Evolutionary conservation across 2,113 vertebrate species (phyloP).

Genomic region (Caranx ignobilis): DNA sequence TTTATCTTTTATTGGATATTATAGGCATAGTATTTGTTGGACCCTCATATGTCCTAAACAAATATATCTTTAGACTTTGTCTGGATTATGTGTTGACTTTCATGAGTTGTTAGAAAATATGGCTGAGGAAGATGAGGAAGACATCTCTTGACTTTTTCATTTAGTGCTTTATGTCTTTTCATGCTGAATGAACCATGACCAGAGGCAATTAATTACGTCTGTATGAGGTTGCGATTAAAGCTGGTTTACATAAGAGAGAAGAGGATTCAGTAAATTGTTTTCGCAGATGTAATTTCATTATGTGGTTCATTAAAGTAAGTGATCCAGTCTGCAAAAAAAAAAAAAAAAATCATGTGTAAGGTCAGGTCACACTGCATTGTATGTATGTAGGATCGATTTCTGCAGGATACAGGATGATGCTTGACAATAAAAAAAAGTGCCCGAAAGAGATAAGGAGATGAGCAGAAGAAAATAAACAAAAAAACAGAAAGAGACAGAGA

Average conservation of each 20-base stretch:
- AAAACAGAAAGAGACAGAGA: neutral
- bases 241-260: conserved; percentile 55
- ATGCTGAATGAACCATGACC: conserved; percentile 30
- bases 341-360: neutral
- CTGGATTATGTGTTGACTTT: conserved; percentile 3
- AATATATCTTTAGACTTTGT: neutral
- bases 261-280: conserved; percentile 37
- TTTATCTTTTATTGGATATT: neutral
- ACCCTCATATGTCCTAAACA: neutral
- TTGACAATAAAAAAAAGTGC: neutral
- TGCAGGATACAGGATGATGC: neutral
- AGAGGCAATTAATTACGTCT: conserved; percentile 67
- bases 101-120: neutral
- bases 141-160: conserved; percentile 12
- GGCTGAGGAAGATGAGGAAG: neutral
- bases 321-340: neutral
- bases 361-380: neutral
- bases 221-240: conserved; percentile 64
- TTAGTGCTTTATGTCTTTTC: neutral
- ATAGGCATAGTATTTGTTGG: neutral
- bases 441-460: neutral
- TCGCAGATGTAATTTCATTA: conserved; percentile 52
- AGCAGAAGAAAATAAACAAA: neutral
- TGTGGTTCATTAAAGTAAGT: conserved; percentile 49
- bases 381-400: neutral